phyloP scores from a whole-genome alignment of 2,888 invertebrate species.

The Lepidonotus clava region DNA sequence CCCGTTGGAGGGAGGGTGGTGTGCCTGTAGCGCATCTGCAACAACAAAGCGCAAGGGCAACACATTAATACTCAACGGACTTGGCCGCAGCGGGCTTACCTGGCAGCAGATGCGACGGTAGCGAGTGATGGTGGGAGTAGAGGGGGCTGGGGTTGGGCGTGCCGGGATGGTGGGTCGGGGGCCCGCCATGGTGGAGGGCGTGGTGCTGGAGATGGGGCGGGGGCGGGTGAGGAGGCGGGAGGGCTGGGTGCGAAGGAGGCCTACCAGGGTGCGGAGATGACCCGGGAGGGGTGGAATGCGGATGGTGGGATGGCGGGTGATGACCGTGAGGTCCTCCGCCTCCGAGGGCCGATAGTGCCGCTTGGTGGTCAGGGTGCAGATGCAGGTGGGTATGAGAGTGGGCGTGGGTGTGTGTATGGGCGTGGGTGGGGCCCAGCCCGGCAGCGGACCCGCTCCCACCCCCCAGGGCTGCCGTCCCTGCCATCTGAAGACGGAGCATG shows the following conservation, averaged over 20 bases:
- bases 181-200: not conserved
- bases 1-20: slow-evolving; percentile 54
- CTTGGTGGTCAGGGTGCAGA: slow-evolving; percentile 72
- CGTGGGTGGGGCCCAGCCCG: slow-evolving; percentile 77
- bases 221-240: not conserved
- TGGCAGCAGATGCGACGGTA: slow-evolving; percentile 33
- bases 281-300: not conserved
- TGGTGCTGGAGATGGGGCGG: slow-evolving; percentile 3
- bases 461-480: slow-evolving; percentile 84
- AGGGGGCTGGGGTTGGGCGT: not conserved
- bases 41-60: slow-evolving; percentile 44
- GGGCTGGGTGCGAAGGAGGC: not conserved
- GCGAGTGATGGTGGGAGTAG: slow-evolving; percentile 35
- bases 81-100: not conserved
- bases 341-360: slow-evolving; percentile 22
- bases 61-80: not conserved
- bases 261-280: not conserved
- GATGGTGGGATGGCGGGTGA: not conserved
- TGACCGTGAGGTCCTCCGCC: not conserved
- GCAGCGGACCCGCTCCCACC: slow-evolving; percentile 60
- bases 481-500: slow-evolving; percentile 95
- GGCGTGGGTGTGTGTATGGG: slow-evolving; percentile 95
- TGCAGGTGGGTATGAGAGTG: slow-evolving; percentile 94
- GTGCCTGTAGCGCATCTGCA: slow-evolving; percentile 55
- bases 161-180: slow-evolving; percentile 7